Base-by-base conservation (phyloP, 2,113 vertebrate genomes). In the Antigone vipio region DNA sequence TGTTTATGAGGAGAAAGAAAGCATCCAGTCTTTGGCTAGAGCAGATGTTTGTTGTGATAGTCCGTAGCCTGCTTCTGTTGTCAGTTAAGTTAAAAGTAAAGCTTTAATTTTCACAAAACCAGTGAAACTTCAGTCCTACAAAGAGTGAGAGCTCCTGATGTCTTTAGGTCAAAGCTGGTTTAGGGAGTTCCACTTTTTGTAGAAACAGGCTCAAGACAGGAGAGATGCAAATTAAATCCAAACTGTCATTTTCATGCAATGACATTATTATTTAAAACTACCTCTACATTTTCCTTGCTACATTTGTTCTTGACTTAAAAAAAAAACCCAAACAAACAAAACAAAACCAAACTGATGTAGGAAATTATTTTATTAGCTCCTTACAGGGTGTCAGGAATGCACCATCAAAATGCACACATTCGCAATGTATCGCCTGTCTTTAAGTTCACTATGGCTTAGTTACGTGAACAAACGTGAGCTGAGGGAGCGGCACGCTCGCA, bases 381-480 rank as follows among this genome's bases (percentile, higher is more conserved):
- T 49, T 14, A 34, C 30, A 47, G 47, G 24, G 34, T 13, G 21
- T 23, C 52, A 47, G 21, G 42, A 47, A 30, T 1, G 4, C 6
- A 24, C 34, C 22, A 24, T 15, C 24, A 1, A 49, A 21, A 15
- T 0, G 34, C 63, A 32, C 0, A 8, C 0, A 9, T 3, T 35
- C 34, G 15, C 9, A 18, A 4, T 8, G 21, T 38, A 34, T 5
- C 11, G 29, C 2, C 16, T 17, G 40, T 7, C 29, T 69, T 22
- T 42, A 45, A 15, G 6, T 2, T 23, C 16, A 1, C 42, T 1
- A 0, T 0, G 47, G 20, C 50, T 89, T 3, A 4, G 78, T 2
- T 8, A 24, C 26, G 9, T 5, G 15, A 23, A 11, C 1, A 5
- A 34, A 4, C 16, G 5, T 0, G 13, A 34, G 35, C 2, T 0